Evolutionary conservation across 2,113 vertebrate species (phyloP).

Genomic region (Ovis aries): ARS-UI_Ramb_v3.0 NC_056054.1:101868001-101868500

Average conservation of each 20-base stretch:
- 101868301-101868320: background rate
- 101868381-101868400: background rate
- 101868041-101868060: background rate
- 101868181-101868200: background rate
- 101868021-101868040: background rate
- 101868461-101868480: background rate
- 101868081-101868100: background rate
- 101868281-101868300: background rate
- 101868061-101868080: background rate
- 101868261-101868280: background rate
- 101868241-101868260: background rate
- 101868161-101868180: slow-evolving; percentile 7
- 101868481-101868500: background rate
- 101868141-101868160: background rate
- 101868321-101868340: background rate
- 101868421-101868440: background rate
- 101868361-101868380: background rate
- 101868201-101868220: background rate
- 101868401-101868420: background rate
- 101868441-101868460: background rate
- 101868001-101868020: background rate
- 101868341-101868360: background rate
- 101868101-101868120: background rate
- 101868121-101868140: background rate
- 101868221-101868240: background rate